These are phyloP conservation scores for Myotis vivesi DNA, from an alignment of 2,797 vertebrate genomes.

Conservation along the genomic window DNA sequence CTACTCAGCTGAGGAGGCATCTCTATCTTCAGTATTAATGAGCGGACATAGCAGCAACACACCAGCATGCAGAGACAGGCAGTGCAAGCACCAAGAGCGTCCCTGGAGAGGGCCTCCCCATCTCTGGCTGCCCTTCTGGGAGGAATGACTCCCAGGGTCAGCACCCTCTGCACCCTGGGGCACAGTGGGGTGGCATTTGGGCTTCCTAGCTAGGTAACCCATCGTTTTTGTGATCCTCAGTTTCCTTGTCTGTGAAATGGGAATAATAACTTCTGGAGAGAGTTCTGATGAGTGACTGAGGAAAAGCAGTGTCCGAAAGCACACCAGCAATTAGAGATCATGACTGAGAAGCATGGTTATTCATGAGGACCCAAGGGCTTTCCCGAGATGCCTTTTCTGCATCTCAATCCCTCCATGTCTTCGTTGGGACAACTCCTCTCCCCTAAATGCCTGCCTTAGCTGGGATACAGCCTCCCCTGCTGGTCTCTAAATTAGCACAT, in stretches of 20 bases:
- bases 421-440: slow-evolving; percentile 55
- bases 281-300: background rate
- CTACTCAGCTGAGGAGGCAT: background rate
- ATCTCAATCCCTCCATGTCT: slow-evolving; percentile 32
- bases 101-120: accelerated
- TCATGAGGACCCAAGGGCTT: slow-evolving; percentile 47
- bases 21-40: background rate
- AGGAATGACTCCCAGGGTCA: background rate
- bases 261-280: background rate
- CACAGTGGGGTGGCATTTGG: too few species aligned
- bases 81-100: background rate
- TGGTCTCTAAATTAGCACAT: slow-evolving; percentile 61
- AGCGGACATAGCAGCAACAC: background rate
- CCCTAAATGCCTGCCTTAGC: slow-evolving; percentile 48
- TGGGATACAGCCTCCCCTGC: slow-evolving; percentile 67
- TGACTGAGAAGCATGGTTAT: slow-evolving; percentile 16
- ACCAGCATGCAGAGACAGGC: background rate
- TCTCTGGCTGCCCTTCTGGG: background rate
- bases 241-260: slow-evolving; percentile 48
- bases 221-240: background rate
- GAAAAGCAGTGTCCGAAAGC: background rate
- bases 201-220: accelerated
- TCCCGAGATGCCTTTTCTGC: background rate
- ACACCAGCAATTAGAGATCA: slow-evolving; percentile 2
- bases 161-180: too few species aligned